Evolutionary conservation across 2,113 vertebrate species (phyloP).

Genomic region (Choloepus hoffmanni): DNA sequence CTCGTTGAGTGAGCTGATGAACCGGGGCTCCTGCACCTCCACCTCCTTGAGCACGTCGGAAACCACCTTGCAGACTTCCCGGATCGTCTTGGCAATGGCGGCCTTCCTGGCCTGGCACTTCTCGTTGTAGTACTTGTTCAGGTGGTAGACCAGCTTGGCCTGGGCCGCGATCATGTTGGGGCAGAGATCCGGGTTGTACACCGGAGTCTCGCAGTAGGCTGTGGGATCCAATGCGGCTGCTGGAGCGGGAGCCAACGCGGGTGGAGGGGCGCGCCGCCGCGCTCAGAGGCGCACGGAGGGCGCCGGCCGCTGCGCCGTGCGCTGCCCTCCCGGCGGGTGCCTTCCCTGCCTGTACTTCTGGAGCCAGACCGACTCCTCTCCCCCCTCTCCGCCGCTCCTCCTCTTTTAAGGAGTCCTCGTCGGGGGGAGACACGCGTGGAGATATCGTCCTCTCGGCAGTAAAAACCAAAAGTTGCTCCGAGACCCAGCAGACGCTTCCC

Average conservation of each 20-base stretch:
- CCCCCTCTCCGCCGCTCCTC: not conserved
- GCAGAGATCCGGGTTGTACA: slow-evolving; percentile 99
- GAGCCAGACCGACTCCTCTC: slow-evolving; percentile 53
- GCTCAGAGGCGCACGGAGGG: slow-evolving; percentile 60
- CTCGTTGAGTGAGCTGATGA: slow-evolving; percentile 99
- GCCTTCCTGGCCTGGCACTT: slow-evolving; percentile 99
- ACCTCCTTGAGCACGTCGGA: slow-evolving; percentile 99
- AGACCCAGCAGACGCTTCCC: slow-evolving; percentile 84
- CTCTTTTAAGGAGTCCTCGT: slow-evolving; percentile 81
- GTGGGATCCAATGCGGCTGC: slow-evolving; percentile 99
- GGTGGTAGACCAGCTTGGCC: slow-evolving; percentile 99
- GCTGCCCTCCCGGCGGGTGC: not conserved
- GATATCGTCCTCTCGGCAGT: slow-evolving; percentile 85
- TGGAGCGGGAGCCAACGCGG: slow-evolving; percentile 98
- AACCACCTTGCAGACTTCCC: slow-evolving; percentile 99
- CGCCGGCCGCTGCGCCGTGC: slow-evolving; percentile 49
- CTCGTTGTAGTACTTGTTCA: slow-evolving; percentile 99
- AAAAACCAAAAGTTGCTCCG: slow-evolving; percentile 85
- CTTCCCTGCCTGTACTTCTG: not conserved
- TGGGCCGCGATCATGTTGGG: slow-evolving; percentile 99
- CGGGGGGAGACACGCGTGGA: slow-evolving; percentile 5
- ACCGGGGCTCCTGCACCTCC: slow-evolving; percentile 99
- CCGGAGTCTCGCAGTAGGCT: slow-evolving; percentile 99
- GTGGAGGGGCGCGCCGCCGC: slow-evolving; percentile 86
- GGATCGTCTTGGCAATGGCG: slow-evolving; percentile 98